Conservation (phyloP, 1,140 invertebrate genomes). For the Teleogryllus occipitalis region DNA sequence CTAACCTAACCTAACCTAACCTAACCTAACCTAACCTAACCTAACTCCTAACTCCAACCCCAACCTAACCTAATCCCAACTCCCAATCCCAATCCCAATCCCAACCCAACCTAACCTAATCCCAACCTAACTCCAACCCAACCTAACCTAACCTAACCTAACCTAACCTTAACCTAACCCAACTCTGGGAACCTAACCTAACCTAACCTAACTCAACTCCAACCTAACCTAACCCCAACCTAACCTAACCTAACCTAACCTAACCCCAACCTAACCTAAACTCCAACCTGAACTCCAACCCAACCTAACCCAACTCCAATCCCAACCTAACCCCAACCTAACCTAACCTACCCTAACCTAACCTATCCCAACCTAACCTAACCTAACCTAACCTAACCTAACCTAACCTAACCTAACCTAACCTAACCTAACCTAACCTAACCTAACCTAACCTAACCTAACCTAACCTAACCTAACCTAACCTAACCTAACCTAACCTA, state of each 20-base stretch:
- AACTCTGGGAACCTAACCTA: constrained; percentile 9
- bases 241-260: constrained; percentile 19
- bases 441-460: constrained; percentile 12
- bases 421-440: constrained; percentile 10
- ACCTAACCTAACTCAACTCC: constrained; percentile 12
- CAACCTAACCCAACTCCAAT: constrained; percentile 8
- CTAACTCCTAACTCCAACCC: constrained; percentile 10
- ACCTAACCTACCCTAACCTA: constrained; percentile 16
- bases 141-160: constrained; percentile 8
- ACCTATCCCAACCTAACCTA: constrained; percentile 5
- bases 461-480: neutral
- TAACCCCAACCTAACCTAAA: constrained; percentile 16
- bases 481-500: constrained; percentile 8
- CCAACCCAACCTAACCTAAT: constrained; percentile 17
- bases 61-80: constrained; percentile 6
- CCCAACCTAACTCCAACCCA: constrained; percentile 11
- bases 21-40: constrained; percentile 19
- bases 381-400: constrained; percentile 11
- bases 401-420: constrained; percentile 3
- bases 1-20: constrained; percentile 12
- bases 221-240: constrained; percentile 13
- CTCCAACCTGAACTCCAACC: constrained; percentile 7
- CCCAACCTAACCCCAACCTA: constrained; percentile 10
- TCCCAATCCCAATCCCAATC: constrained; percentile 1
- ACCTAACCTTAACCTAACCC: constrained; percentile 17